phyloP scores from a whole-genome alignment of 1,140 invertebrate species.

The Calycopis cecrops region DNA sequence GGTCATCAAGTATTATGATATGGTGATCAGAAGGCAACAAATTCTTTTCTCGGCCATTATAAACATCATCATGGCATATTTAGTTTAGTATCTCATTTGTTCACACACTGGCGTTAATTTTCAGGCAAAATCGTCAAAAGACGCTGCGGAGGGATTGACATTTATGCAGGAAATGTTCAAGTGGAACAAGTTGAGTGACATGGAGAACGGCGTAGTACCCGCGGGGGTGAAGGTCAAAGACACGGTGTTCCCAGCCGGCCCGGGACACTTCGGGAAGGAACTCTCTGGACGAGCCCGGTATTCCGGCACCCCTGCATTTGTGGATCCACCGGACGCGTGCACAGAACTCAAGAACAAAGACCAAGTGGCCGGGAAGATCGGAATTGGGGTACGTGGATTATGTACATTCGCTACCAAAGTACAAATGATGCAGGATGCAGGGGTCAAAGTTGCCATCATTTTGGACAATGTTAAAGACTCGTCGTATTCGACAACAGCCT shows the following conservation, averaged over 20 bases:
- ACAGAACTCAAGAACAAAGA: conserved; percentile 77
- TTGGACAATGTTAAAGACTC: conserved; percentile 90
- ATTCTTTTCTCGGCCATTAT: no score
- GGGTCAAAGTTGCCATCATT: conserved; percentile 90
- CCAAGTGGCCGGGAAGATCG: conserved; percentile 84
- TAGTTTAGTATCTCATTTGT: no score
- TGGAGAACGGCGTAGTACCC: conserved; percentile 54
- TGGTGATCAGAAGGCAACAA: no score
- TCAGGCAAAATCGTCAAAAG: conserved; percentile 88
- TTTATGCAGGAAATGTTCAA: conserved; percentile 99
- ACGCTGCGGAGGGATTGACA: conserved; percentile 93
- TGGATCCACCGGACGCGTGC: conserved; percentile 79
- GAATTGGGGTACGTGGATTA: conserved; percentile 89
- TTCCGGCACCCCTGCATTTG: conserved; percentile 78
- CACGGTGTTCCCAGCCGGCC: conserved; percentile 84
- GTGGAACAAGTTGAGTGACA: conserved; percentile 80
- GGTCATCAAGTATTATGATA: no score
- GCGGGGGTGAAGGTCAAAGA: conserved; percentile 46
- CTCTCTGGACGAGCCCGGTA: conserved; percentile 78
- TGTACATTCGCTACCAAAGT: conserved; percentile 98
- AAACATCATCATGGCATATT: no score
- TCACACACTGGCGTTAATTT: conserved; percentile 24
- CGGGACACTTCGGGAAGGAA: conserved; percentile 93
- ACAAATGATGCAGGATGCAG: conserved; percentile 86
- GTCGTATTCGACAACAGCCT: conserved; percentile 81